These are phyloP conservation scores for Lytechinus pictus DNA, from an alignment of 35 echinoderm and acorn worm genomes.

Conservation along the genomic window DNA sequence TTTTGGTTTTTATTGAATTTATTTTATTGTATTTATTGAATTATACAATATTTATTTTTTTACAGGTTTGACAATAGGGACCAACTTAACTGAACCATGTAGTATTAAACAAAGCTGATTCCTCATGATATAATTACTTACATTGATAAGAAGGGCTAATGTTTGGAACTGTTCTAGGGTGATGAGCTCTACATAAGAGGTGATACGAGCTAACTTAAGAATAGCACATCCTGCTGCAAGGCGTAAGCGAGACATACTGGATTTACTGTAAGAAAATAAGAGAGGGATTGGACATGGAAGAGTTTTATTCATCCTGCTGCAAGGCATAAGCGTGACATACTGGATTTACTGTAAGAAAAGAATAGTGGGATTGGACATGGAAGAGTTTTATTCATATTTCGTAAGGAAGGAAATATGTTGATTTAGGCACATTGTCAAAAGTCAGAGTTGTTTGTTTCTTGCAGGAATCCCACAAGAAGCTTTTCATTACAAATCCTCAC, in stretches of 20 bases:
- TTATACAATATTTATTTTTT: too few relatives aligned
- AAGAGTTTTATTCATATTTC: not conserved
- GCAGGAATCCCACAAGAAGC: too few relatives aligned
- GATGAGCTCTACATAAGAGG: slow-evolving; percentile 79
- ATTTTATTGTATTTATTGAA: too few relatives aligned
- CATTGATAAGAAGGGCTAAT: slow-evolving; percentile 90
- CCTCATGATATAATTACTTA: slow-evolving; percentile 60
- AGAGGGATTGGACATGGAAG: too few relatives aligned
- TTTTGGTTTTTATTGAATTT: too few relatives aligned
- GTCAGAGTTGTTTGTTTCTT: too few relatives aligned
- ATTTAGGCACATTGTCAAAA: too few relatives aligned
- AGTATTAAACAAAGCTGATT: too few relatives aligned
- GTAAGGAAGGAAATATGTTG: not conserved
- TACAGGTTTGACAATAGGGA: too few relatives aligned
- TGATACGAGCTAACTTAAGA: slow-evolving; percentile 86
- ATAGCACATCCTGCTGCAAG: slow-evolving; percentile 97
- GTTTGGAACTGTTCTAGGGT: slow-evolving; percentile 90
- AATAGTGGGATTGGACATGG: not conserved
- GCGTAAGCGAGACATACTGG: slow-evolving; percentile 90
- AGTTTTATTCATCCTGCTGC: slow-evolving; percentile 97
- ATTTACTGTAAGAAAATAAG: slow-evolving; percentile 61
- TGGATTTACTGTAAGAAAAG: slow-evolving; percentile 65
- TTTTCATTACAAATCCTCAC: too few relatives aligned
- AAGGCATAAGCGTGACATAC: slow-evolving; percentile 91
- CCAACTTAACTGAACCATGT: too few relatives aligned